Evolutionary conservation across 2,888 invertebrate genomes (phyloP).

Genomic region (Neria commutata): DNA sequence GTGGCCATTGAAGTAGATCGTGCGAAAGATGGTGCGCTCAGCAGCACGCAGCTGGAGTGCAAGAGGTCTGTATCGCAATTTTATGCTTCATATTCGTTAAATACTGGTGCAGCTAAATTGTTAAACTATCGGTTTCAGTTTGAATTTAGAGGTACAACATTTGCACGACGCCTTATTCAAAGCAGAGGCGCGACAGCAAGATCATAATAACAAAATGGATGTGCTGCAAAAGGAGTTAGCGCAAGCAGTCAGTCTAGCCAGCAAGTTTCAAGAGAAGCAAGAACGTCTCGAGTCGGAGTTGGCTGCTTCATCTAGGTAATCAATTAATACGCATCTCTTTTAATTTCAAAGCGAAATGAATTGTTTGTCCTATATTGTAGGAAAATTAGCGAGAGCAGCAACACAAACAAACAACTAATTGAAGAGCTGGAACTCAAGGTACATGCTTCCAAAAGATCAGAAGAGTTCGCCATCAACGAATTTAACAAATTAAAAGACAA

Average conservation of each 20-base stretch:
- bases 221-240: conserved; percentile 75
- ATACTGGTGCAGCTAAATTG: background rate
- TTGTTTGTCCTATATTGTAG: conserved; percentile 14
- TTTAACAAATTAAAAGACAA: conserved; percentile 61
- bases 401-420: conserved; percentile 58
- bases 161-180: conserved; percentile 40
- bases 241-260: conserved; percentile 73
- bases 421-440: conserved; percentile 60
- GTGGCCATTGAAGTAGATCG: conserved; percentile 80
- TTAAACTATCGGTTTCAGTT: conserved; percentile 23
- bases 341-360: conserved; percentile 1
- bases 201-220: conserved; percentile 64
- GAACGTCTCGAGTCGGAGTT: conserved; percentile 65
- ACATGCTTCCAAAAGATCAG: conserved; percentile 53
- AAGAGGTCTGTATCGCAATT: conserved; percentile 57
- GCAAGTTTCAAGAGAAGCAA: conserved; percentile 71
- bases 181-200: conserved; percentile 57
- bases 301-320: conserved; percentile 51
- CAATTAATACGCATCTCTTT: background rate
- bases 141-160: conserved; percentile 45
- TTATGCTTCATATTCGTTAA: background rate
- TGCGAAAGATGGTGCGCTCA: conserved; percentile 74
- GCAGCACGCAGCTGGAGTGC: conserved; percentile 71
- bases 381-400: conserved; percentile 35
- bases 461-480: conserved; percentile 56